Base-by-base conservation (phyloP, 1,140 invertebrate species). In the Epicauta chinensis region DNA sequence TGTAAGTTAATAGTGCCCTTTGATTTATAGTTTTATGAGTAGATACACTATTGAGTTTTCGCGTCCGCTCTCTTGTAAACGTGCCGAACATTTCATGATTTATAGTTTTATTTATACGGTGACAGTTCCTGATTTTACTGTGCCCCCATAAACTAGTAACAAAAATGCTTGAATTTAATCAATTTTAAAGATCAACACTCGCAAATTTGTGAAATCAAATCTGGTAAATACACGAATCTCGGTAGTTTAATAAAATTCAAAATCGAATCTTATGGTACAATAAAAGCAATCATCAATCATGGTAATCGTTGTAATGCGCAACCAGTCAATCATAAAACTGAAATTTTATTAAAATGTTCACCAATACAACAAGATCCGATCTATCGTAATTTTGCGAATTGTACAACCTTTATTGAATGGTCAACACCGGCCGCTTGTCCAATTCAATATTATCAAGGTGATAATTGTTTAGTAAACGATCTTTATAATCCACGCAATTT, bases 111-210 rank as follows among this genome's bases (percentile, higher is more conserved):
- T n/a, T n/a, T n/a, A n/a, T n/a, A n/a, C n/a, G n/a, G n/a, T n/a
- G n/a, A n/a, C n/a, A n/a, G n/a, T n/a, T n/a, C n/a, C n/a, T n/a
- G n/a, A n/a, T n/a, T n/a, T n/a, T n/a, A 37, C 3, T 37, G 15
- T 11, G 12, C 15, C 3, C 4, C 3, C 11, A 3, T 3, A 37
- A n/a, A 37, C 10, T 37, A 37, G 3, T 13, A 37, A 4, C 3
- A 37, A 37, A 3, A 37, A 3, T 37, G 12, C 15, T 37, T 37
- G 3, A 37, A 4, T n/a, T 4, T 14, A 4, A 13, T 37, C 23
- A 14, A 16, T 10, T n/a, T 47, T 47, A 23, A 38, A 47, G 45
- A 36, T 23, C 45, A 47, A 47, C 12, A 47, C 37, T 47, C 45
- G 9, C 45, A 47, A 47, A 23, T 47, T 10, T 47, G 45, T 23